These are phyloP conservation scores for Scaptodrosophila latifasciaeformis DNA, from an alignment of 2,888 invertebrate genomes.

Conservation along the genomic window DNA sequence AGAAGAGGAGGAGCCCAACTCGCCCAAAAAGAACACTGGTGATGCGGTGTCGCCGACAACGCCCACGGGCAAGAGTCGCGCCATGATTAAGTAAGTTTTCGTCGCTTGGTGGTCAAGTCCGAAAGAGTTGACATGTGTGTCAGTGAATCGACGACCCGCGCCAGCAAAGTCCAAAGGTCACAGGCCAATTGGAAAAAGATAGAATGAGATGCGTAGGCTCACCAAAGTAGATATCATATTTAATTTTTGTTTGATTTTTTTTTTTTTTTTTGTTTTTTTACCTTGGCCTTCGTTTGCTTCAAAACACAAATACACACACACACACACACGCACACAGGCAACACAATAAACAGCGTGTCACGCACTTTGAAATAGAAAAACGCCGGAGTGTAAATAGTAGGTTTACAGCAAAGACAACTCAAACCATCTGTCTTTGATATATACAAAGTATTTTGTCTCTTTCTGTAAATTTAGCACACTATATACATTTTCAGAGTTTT, in stretches of 20 bases:
- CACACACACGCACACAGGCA: not conserved
- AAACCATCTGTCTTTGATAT: too few relatives aligned
- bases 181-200: conserved; percentile 9
- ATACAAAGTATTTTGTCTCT: too few relatives aligned
- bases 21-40: not conserved
- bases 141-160: not conserved
- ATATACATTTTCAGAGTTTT: not conserved
- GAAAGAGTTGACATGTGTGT: conserved; percentile 45
- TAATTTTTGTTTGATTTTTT: conserved; percentile 26
- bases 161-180: conserved; percentile 24
- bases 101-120: conserved; percentile 33
- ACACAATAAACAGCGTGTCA: too few relatives aligned
- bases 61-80: conserved; percentile 52
- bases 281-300: too few relatives aligned
- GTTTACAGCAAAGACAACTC: too few relatives aligned
- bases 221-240: too few relatives aligned
- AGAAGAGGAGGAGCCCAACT: conserved; percentile 20
- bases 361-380: too few relatives aligned
- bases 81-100: conserved; percentile 69
- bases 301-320: not conserved
- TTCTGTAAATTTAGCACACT: not conserved
- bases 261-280: conserved; percentile 29
- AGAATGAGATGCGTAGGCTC: too few relatives aligned
- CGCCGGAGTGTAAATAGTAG: too few relatives aligned
- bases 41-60: conserved; percentile 7